These are phyloP conservation scores for Theropithecus gelada DNA, from an alignment of 2,113 vertebrate genomes.

Conservation along the genomic window DNA sequence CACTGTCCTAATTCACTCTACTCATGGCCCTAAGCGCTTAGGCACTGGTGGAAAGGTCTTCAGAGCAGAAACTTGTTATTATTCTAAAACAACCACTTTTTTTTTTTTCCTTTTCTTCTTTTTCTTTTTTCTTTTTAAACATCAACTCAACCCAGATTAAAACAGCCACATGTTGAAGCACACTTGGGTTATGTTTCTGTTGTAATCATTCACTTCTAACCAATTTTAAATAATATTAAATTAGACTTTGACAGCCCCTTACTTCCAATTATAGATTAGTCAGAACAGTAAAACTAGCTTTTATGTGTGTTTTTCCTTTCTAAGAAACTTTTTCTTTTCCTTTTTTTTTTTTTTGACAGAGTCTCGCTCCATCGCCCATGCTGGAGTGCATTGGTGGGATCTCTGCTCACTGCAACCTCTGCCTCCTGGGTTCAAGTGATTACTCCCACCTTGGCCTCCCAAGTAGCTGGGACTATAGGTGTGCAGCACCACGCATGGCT, in stretches of 20 bases:
- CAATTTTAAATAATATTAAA: constrained; percentile 25
- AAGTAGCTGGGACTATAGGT: too few species aligned
- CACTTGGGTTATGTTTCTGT: neutral
- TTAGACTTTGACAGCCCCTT: neutral
- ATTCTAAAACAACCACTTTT: neutral
- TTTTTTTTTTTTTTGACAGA: too few species aligned
- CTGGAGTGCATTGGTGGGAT: too few species aligned
- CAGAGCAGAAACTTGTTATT: neutral
- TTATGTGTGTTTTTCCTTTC: neutral
- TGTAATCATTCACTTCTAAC: neutral
- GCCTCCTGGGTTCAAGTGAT: too few species aligned
- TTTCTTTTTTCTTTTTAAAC: neutral
- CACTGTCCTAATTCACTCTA: neutral
- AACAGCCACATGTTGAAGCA: neutral
- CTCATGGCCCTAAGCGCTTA: neutral
- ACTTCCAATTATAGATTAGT: neutral
- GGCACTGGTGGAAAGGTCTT: neutral
- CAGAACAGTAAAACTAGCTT: neutral
- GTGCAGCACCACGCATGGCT: too few species aligned
- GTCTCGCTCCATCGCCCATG: too few species aligned
- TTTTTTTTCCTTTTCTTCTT: too few species aligned
- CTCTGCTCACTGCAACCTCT: too few species aligned
- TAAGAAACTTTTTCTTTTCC: neutral
- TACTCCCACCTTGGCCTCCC: too few species aligned
- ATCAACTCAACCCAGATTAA: too few species aligned